Percentiles rank a stretch among this genome's conserved stretches.
phyloP scores from a whole-genome alignment of 35 echinoderm and acorn worm species.

The Strongylocentrotus purpuratus region DNA sequence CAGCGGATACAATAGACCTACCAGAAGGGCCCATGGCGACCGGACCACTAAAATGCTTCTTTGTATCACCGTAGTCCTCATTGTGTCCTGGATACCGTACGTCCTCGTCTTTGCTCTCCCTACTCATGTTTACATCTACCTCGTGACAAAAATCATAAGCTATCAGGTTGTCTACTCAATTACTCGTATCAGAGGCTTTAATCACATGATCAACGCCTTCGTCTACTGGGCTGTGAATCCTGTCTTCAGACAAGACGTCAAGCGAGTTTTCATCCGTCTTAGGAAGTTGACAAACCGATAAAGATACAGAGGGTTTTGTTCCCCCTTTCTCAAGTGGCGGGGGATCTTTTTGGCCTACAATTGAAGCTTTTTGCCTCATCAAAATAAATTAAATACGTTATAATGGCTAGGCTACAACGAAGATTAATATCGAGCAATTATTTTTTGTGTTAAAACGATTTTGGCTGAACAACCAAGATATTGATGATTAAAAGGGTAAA shows the following conservation, averaged over 20 bases:
- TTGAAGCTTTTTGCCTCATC: too few relatives aligned
- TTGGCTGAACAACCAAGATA: too few relatives aligned
- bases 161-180: not conserved
- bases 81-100: conserved; percentile 15
- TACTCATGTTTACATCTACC: not conserved
- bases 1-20: not conserved
- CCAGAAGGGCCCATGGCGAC: not conserved
- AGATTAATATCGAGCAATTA: too few relatives aligned
- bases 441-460: too few relatives aligned
- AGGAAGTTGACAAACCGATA: not conserved
- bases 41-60: conserved; percentile 9
- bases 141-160: not conserved
- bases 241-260: not conserved
- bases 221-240: not conserved
- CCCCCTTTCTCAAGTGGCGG: too few relatives aligned
- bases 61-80: not conserved
- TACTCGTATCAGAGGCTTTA: not conserved
- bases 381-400: too few relatives aligned
- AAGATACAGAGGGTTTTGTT: not conserved
- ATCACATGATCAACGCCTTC: conserved; percentile 28
- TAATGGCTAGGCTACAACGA: too few relatives aligned
- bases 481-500: too few relatives aligned
- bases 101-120: not conserved
- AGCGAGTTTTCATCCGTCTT: not conserved
- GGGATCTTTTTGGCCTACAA: too few relatives aligned